These are phyloP conservation scores for Parelbella ahira DNA, from an alignment of 2,888 invertebrate species.

Conservation along the genomic window DNA sequence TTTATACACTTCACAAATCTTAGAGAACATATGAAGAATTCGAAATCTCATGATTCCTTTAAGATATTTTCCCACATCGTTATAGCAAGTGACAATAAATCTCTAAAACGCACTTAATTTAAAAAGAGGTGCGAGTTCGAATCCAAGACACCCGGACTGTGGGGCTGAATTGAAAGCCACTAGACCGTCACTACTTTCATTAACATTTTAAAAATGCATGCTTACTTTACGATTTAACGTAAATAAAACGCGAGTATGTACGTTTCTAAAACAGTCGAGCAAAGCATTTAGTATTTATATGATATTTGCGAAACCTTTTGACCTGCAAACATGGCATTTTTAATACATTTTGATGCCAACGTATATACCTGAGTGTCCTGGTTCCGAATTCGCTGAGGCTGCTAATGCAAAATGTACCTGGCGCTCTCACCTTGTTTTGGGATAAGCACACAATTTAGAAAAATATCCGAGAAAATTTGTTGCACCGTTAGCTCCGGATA, in stretches of 20 bases:
- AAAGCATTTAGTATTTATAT: conserved; percentile 7
- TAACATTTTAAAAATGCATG: too few relatives aligned
- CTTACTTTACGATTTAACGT: too few relatives aligned
- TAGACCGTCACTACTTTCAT: too few relatives aligned
- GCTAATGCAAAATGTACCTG: conserved; percentile 54
- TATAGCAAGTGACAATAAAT: too few relatives aligned
- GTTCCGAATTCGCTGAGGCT: conserved; percentile 48
- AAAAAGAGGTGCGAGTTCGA: too few relatives aligned
- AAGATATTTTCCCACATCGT: too few relatives aligned
- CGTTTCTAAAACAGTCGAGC: not conserved
- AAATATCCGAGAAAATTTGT: conserved; percentile 32
- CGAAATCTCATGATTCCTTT: too few relatives aligned
- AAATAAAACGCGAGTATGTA: not conserved
- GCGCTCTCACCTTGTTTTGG: conserved; percentile 44
- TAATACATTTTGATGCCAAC: conserved; percentile 48
- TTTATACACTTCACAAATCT: too few relatives aligned
- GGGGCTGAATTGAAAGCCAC: too few relatives aligned
- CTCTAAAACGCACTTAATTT: too few relatives aligned
- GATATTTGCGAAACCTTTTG: conserved; percentile 26
- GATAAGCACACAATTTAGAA: conserved; percentile 37
- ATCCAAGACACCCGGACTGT: too few relatives aligned
- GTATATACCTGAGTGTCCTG: conserved; percentile 42
- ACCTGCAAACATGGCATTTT: conserved; percentile 35
- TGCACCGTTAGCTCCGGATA: conserved; percentile 17
- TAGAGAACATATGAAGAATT: too few relatives aligned